phyloP scores from a whole-genome alignment of 2,113 vertebrate genomes.

The Cavia porcellus region DNA sequence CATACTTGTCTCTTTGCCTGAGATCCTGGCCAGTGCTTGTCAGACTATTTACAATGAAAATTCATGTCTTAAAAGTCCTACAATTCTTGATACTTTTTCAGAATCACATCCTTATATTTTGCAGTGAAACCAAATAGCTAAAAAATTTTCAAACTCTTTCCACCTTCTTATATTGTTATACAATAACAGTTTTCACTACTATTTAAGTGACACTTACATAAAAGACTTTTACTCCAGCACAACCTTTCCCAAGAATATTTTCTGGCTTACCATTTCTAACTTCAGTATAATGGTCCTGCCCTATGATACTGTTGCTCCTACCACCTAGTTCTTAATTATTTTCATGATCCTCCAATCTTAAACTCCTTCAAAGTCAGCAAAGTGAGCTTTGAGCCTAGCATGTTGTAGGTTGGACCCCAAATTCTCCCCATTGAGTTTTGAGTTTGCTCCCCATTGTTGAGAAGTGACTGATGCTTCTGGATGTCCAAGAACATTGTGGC shows the following conservation, averaged over 20 bases:
- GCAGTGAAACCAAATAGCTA: background rate
- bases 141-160: background rate
- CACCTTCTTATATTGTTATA: background rate
- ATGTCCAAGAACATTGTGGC: too few relatives aligned
- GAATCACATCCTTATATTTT: background rate
- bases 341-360: background rate
- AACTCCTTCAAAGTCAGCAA: constrained; percentile 16
- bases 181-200: background rate
- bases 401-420: background rate
- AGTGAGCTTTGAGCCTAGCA: background rate
- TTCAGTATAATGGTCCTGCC: background rate
- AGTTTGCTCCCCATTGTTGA: background rate
- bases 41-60: background rate
- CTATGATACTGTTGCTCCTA: background rate
- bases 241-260: background rate
- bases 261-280: background rate
- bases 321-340: background rate
- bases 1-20: background rate
- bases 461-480: background rate
- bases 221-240: background rate
- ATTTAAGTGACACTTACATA: background rate
- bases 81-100: background rate
- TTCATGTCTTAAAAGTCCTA: background rate
- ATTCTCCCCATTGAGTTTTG: background rate
- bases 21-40: background rate